Conservation (phyloP, 1,140 invertebrate genomes). For the Agrypnia vestita region DNA sequence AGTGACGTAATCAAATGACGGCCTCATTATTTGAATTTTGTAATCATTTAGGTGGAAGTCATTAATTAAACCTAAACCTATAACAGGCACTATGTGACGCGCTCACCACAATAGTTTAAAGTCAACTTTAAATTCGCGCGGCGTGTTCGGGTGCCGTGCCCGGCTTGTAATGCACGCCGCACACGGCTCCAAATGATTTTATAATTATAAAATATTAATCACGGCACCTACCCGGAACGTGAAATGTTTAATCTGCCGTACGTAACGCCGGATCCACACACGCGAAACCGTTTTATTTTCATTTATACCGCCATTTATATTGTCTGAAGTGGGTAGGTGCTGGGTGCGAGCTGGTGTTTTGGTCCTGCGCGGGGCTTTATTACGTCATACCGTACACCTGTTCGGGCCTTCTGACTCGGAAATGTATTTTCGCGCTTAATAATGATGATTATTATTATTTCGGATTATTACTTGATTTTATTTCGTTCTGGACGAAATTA, state of each 20-base stretch:
- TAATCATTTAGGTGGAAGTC: too few relatives aligned
- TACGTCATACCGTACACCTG: constrained; percentile 24
- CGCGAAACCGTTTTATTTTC: constrained; percentile 22
- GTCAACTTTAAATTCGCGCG: not conserved
- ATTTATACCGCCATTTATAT: constrained; percentile 22
- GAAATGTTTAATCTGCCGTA: constrained; percentile 27
- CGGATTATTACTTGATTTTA: constrained; percentile 4
- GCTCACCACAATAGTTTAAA: not conserved
- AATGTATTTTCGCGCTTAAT: constrained; percentile 1
- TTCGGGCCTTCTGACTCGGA: not conserved
- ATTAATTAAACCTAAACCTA: too few relatives aligned
- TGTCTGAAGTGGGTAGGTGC: constrained; percentile 4
- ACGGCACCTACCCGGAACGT: constrained; percentile 9
- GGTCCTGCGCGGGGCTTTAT: constrained; percentile 18
- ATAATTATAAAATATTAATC: constrained; percentile 45
- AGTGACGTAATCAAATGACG: too few relatives aligned
- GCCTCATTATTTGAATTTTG: too few relatives aligned
- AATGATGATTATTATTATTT: constrained; percentile 34
- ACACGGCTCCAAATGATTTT: constrained; percentile 17
- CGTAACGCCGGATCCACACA: constrained; percentile 23
- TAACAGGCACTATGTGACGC: too few relatives aligned
- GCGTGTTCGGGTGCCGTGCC: not conserved
- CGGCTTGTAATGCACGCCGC: constrained; percentile 12
- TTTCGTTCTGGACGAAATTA: not conserved
- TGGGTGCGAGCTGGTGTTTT: not conserved